These are phyloP conservation scores for Tridacna crocea DNA, from an alignment of 2,888 invertebrate species.

Conservation along the genomic window DNA sequence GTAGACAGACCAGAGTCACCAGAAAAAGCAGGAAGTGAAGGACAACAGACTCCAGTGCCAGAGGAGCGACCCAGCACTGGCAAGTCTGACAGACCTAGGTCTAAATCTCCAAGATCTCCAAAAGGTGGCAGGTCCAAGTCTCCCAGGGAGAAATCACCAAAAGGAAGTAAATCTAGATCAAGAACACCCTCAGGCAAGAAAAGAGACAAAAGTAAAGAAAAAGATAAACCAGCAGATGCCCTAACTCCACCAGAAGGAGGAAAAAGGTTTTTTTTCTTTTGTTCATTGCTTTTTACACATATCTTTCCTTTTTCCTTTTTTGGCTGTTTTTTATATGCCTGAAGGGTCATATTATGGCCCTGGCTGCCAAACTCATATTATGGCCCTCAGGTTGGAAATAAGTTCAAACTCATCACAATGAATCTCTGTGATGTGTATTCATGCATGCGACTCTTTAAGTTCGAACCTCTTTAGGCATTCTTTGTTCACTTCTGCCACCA, in stretches of 20 bases:
- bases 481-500: too few species aligned
- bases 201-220: slow-evolving; percentile 74
- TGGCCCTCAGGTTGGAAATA: too few species aligned
- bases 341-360: too few species aligned
- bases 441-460: too few species aligned
- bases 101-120: slow-evolving; percentile 68
- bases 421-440: too few species aligned
- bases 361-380: too few species aligned
- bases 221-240: slow-evolving; percentile 66
- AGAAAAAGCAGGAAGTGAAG: slow-evolving; percentile 66
- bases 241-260: slow-evolving; percentile 25
- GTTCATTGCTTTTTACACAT: background rate
- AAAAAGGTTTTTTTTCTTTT: slow-evolving; percentile 36
- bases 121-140: slow-evolving; percentile 69
- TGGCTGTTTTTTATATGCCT: too few species aligned
- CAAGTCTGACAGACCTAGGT: slow-evolving; percentile 68
- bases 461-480: too few species aligned
- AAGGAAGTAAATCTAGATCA: slow-evolving; percentile 68
- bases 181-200: slow-evolving; percentile 78
- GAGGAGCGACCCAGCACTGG: slow-evolving; percentile 69
- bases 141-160: slow-evolving; percentile 72
- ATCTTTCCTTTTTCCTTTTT: too few species aligned
- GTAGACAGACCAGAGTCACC: slow-evolving; percentile 74
- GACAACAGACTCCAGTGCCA: slow-evolving; percentile 64
- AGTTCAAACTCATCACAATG: too few species aligned